These are phyloP conservation scores for Clusia tigrina DNA, from an alignment of 2,888 invertebrate species.

Conservation along the genomic window DNA sequence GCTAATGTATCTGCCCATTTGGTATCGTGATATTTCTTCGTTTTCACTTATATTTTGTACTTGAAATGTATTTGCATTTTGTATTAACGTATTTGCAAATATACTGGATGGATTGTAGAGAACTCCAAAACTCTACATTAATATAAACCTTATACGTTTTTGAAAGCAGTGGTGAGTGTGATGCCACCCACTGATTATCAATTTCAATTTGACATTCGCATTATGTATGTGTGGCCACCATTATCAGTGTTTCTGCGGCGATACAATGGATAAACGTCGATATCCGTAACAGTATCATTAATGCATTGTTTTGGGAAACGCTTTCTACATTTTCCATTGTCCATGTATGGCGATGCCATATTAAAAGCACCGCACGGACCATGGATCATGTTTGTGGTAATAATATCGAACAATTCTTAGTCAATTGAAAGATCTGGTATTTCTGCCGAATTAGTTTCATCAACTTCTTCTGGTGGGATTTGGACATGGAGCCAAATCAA, in stretches of 20 bases:
- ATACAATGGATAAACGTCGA: constrained; percentile 29
- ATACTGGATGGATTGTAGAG: too few relatives aligned
- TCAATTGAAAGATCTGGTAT: constrained; percentile 46
- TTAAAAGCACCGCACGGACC: constrained; percentile 51
- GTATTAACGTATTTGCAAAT: too few relatives aligned
- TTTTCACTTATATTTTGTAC: too few relatives aligned
- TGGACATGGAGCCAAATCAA: constrained; percentile 34
- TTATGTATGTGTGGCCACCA: constrained; percentile 27
- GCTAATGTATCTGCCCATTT: too few relatives aligned
- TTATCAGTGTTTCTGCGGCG: constrained; percentile 30
- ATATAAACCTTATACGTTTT: too few relatives aligned
- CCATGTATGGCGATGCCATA: constrained; percentile 51
- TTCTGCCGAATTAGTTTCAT: constrained; percentile 35
- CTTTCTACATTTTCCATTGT: constrained; percentile 57
- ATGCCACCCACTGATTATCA: too few relatives aligned
- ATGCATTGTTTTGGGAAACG: constrained; percentile 35
- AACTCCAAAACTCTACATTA: too few relatives aligned
- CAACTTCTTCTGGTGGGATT: constrained; percentile 39
- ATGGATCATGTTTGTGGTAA: constrained; percentile 50
- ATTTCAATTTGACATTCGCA: too few relatives aligned
- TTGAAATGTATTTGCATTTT: too few relatives aligned
- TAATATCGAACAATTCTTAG: constrained; percentile 43
- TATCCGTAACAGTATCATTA: constrained; percentile 12
- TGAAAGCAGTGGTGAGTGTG: too few relatives aligned
- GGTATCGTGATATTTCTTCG: too few relatives aligned